These are phyloP conservation scores for Hermetia illucens DNA, from an alignment of 1,140 invertebrate species.

Conservation along the genomic window DNA sequence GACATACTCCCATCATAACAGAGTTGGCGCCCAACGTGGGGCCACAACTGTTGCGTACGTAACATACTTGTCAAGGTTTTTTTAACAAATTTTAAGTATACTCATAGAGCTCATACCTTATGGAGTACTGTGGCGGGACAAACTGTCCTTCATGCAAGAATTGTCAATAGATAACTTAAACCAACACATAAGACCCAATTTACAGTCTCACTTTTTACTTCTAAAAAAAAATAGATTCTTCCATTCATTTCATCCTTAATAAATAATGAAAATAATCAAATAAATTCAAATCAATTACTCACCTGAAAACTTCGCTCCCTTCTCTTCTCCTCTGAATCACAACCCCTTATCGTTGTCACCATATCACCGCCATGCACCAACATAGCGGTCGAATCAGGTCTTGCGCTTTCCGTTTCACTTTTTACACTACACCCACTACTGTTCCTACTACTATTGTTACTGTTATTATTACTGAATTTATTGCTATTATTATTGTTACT, in stretches of 20 bases:
- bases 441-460: slow-evolving; percentile 7
- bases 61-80: too few species aligned
- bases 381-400: slow-evolving; percentile 17
- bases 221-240: slow-evolving; percentile 25
- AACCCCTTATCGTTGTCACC: slow-evolving; percentile 18
- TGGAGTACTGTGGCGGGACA: too few species aligned
- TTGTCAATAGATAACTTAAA: too few species aligned
- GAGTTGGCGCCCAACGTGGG: too few species aligned
- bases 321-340: slow-evolving; percentile 20
- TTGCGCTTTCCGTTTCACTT: background rate
- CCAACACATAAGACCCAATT: too few species aligned
- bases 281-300: slow-evolving; percentile 12
- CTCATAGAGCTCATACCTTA: too few species aligned
- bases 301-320: slow-evolving; percentile 29
- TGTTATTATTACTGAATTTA: slow-evolving; percentile 14
- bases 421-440: background rate
- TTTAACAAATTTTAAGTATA: too few species aligned
- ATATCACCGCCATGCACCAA: slow-evolving; percentile 9
- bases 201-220: too few species aligned
- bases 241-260: slow-evolving; percentile 13
- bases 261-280: slow-evolving; percentile 7
- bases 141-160: too few species aligned
- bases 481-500: slow-evolving; percentile 9
- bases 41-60: too few species aligned
- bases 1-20: too few species aligned